Conservation (phyloP, 2,888 invertebrate species). For the Dioctria rufipes region DNA sequence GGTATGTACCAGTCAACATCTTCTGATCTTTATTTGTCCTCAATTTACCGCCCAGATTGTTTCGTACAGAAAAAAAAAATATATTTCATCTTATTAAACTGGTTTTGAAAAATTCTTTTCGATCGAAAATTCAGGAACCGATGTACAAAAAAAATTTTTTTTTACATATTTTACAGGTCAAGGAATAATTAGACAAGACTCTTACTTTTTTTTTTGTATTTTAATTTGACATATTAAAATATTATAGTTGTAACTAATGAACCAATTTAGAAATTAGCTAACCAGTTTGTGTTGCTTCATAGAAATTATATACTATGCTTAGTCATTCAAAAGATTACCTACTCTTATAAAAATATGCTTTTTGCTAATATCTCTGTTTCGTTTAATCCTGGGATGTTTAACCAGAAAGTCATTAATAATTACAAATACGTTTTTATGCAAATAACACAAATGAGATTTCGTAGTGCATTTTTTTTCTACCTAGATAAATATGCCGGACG, state of each 20-base stretch:
- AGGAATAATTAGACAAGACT: not conserved
- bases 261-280: too few relatives aligned
- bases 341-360: too few relatives aligned
- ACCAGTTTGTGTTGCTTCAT: too few relatives aligned
- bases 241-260: too few relatives aligned
- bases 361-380: too few relatives aligned
- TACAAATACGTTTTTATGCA: not conserved
- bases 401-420: too few relatives aligned
- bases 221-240: too few relatives aligned
- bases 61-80: not conserved
- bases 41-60: not conserved
- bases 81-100: constrained; percentile 13
- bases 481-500: not conserved
- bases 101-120: constrained; percentile 11
- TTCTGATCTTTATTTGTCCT: not conserved
- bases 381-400: too few relatives aligned
- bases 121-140: constrained; percentile 33
- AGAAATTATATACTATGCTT: too few relatives aligned
- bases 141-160: not conserved
- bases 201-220: too few relatives aligned
- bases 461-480: not conserved
- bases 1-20: too few relatives aligned
- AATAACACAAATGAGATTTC: not conserved
- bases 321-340: too few relatives aligned
- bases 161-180: not conserved